phyloP scores from a whole-genome alignment of 1,140 invertebrate species.

The Asbolus verrucosus region DNA sequence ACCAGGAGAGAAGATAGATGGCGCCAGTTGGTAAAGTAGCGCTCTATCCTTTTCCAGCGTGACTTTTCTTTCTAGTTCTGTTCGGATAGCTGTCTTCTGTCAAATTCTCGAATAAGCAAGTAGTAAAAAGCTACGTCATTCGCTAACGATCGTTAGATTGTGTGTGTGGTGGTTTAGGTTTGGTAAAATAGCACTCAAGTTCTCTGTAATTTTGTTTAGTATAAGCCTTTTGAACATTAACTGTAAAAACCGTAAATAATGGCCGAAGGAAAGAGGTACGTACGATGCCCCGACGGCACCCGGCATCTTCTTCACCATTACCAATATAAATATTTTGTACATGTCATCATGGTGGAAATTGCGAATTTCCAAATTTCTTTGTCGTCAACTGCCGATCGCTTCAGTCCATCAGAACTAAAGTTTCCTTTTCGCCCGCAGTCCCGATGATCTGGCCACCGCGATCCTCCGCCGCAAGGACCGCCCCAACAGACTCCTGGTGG shows the following conservation, averaged over 20 bases:
- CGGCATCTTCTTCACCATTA: conserved; percentile 38
- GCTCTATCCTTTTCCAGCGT: too few relatives aligned
- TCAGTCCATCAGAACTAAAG: conserved; percentile 7
- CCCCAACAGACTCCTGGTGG: conserved; percentile 97
- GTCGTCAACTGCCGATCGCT: conserved; percentile 37
- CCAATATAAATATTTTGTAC: conserved; percentile 61
- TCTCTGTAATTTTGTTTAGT: conserved; percentile 19
- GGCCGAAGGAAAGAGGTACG: conserved; percentile 71
- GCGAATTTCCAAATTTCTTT: conserved; percentile 67
- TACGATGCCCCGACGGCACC: neutral
- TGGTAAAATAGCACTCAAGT: conserved; percentile 36
- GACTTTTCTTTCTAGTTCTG: neutral
- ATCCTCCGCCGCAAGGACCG: conserved; percentile 97
- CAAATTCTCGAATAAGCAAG: conserved; percentile 35
- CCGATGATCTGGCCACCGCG: conserved; percentile 97
- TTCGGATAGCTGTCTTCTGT: conserved; percentile 31
- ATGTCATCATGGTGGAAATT: conserved; percentile 65
- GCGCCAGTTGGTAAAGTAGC: neutral
- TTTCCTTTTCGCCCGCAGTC: conserved; percentile 65
- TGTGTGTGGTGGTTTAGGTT: conserved; percentile 45
- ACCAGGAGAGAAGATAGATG: neutral
- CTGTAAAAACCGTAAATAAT: conserved; percentile 61
- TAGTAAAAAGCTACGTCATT: conserved; percentile 61
- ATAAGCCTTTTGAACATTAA: conserved; percentile 43
- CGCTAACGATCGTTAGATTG: conserved; percentile 56